phyloP scores from a whole-genome alignment of 64 coral and sea anemone species.

The Montipora foliosa region DNA sequence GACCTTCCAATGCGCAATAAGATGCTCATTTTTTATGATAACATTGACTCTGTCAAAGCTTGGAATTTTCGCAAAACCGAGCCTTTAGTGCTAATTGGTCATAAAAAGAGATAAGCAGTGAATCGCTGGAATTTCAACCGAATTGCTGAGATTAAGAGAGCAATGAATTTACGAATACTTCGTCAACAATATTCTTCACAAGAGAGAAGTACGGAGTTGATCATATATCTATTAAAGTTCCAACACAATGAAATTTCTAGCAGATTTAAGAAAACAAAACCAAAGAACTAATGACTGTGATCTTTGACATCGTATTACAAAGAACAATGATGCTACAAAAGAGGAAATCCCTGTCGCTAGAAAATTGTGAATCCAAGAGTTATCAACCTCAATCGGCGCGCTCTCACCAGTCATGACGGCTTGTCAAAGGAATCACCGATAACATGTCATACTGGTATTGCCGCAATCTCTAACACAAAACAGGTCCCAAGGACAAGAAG shows the following conservation, averaged over 20 bases:
- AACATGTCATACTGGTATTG: not conserved
- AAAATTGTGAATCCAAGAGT: not conserved
- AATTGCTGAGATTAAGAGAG: not conserved
- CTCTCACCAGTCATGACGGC: not conserved
- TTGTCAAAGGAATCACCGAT: not conserved
- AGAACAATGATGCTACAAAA: not conserved
- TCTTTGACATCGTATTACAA: not conserved
- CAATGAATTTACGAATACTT: not conserved
- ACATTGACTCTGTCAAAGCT: not conserved
- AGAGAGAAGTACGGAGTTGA: not conserved
- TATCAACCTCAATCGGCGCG: not conserved
- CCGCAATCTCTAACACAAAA: slow-evolving; percentile 38
- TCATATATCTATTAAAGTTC: not conserved
- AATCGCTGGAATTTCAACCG: slow-evolving; percentile 34
- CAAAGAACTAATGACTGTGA: not conserved
- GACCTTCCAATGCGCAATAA: not conserved
- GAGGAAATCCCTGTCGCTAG: not conserved
- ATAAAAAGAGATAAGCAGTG: not conserved
- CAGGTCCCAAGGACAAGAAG: not conserved
- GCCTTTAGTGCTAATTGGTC: not conserved
- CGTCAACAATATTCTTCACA: not conserved
- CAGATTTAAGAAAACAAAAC: no score
- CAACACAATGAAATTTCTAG: not conserved
- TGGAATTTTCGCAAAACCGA: not conserved
- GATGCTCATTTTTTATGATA: slow-evolving; percentile 10